These are phyloP conservation scores for Sthenelais limicola DNA, from an alignment of 2,888 invertebrate genomes.

Conservation along the genomic window DNA sequence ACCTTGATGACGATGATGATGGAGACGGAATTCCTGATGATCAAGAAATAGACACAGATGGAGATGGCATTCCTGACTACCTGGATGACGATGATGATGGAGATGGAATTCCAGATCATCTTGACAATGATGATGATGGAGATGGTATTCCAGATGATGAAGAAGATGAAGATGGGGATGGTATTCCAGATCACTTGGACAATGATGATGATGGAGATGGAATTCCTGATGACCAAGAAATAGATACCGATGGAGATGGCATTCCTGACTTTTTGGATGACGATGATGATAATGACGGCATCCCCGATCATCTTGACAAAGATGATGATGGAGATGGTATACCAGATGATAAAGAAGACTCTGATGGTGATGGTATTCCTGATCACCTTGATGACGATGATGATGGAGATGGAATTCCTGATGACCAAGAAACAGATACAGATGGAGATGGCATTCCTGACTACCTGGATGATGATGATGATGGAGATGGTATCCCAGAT, in stretches of 20 bases:
- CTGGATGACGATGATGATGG: constrained; percentile 55
- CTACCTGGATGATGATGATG: constrained; percentile 46
- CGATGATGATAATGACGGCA: constrained; percentile 57
- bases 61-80: constrained; percentile 55
- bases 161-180: constrained; percentile 61
- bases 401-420: constrained; percentile 53
- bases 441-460: constrained; percentile 55
- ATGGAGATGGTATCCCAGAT: constrained; percentile 54
- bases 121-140: constrained; percentile 52
- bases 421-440: constrained; percentile 45
- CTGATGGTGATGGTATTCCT: constrained; percentile 59
- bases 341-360: constrained; percentile 57
- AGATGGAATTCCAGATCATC: constrained; percentile 61
- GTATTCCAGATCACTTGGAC: constrained; percentile 56
- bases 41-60: constrained; percentile 50
- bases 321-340: constrained; percentile 53
- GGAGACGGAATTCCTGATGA: constrained; percentile 57
- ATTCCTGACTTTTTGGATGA: constrained; percentile 54
- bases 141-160: constrained; percentile 49
- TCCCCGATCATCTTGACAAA: constrained; percentile 45
- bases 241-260: constrained; percentile 52
- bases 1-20: constrained; percentile 53
- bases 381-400: constrained; percentile 59
- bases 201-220: constrained; percentile 53
- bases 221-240: constrained; percentile 59